Evolutionary conservation across 2,113 vertebrate genomes (phyloP).

Genomic region (Paedocypris sp.): DNA sequence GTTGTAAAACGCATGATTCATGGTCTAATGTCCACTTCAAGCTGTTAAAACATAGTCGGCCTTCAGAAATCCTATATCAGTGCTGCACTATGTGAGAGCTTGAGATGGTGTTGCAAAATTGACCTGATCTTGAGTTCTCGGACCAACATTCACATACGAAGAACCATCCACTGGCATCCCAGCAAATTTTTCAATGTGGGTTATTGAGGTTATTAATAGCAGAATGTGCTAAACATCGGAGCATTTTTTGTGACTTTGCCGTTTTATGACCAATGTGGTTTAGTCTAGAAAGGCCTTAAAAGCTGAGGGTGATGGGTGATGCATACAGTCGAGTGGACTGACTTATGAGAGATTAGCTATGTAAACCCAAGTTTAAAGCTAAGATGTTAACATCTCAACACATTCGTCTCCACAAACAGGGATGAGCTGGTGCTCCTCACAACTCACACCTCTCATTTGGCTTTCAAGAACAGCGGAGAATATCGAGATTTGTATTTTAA

Average conservation of each 20-base stretch:
- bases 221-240: conserved; percentile 46
- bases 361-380: conserved; percentile 47
- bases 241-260: conserved; percentile 49
- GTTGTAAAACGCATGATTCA: no score
- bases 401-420: conserved; percentile 44
- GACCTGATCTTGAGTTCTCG: no score
- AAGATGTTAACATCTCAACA: conserved; percentile 53
- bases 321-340: conserved; percentile 52
- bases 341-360: conserved; percentile 46
- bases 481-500: no score
- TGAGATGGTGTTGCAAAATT: no score
- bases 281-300: conserved; percentile 60
- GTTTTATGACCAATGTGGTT: conserved; percentile 62
- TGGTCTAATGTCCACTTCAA: no score
- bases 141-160: no score
- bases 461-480: no score
- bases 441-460: background rate
- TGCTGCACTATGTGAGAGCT: no score
- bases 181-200: conserved; percentile 1
- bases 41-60: no score
- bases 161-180: background rate
- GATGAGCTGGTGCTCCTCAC: background rate
- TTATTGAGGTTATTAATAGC: conserved; percentile 48
- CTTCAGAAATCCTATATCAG: no score
- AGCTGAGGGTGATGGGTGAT: conserved; percentile 52